Evolutionary conservation across 2,797 vertebrate species (phyloP).

Genomic region (Sparidentex hasta): DNA sequence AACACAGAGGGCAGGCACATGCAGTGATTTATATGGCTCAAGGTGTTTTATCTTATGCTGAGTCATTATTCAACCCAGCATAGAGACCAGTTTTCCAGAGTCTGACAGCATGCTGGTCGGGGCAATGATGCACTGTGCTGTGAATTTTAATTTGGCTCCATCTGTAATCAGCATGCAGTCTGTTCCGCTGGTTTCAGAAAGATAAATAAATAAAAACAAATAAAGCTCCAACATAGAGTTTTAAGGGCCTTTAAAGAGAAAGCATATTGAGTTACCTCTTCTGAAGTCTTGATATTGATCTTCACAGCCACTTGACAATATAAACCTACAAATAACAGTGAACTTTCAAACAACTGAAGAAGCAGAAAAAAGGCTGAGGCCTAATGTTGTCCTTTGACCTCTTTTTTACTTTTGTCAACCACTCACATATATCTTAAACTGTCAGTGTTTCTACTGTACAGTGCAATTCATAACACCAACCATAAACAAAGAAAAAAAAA

Average conservation of each 20-base stretch:
- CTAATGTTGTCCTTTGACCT: not conserved
- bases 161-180: conserved; percentile 55
- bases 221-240: conserved; percentile 6
- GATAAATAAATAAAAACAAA: conserved; percentile 45
- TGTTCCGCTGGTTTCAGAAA: conserved; percentile 33
- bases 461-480: not conserved
- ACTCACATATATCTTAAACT: not conserved
- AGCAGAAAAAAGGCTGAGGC: not conserved
- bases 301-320: conserved; percentile 18
- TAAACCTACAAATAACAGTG: not conserved
- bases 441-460: not conserved
- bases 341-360: conserved; percentile 8
- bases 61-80: conserved; percentile 48
- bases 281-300: conserved; percentile 32
- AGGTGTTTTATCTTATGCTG: conserved; percentile 46
- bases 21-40: conserved; percentile 44
- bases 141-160: conserved; percentile 60
- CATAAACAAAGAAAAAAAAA: no score
- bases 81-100: conserved; percentile 28
- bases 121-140: conserved; percentile 30
- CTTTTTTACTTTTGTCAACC: not conserved
- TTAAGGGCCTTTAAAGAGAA: conserved; percentile 19
- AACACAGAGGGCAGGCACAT: conserved; percentile 31
- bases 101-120: conserved; percentile 40
- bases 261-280: conserved; percentile 16